Conservation (phyloP, 2,113 vertebrate species). For the Seriola rivoliana region DNA sequence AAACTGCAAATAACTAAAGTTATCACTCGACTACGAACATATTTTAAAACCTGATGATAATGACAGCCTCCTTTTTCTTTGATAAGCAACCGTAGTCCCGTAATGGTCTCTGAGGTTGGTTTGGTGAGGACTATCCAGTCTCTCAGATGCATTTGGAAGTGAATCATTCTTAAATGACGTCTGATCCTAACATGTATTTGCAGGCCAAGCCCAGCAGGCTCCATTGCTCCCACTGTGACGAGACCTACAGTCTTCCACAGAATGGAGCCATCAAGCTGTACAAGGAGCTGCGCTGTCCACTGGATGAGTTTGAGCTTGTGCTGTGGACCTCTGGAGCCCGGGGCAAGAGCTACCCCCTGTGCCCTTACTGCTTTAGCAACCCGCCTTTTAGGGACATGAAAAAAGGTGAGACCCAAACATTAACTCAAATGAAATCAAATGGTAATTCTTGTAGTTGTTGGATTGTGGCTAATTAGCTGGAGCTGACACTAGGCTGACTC, state of each 20-base stretch:
- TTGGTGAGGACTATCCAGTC: no score
- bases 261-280: constrained; percentile 98
- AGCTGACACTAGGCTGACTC: background rate
- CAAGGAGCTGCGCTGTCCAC: constrained; percentile 95
- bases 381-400: constrained; percentile 98
- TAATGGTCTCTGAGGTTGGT: no score
- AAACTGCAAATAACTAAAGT: no score
- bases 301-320: constrained; percentile 97
- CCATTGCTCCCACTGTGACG: constrained; percentile 98
- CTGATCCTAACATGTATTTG: background rate
- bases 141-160: background rate
- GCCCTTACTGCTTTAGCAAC: constrained; percentile 97
- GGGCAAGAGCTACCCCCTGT: constrained; percentile 96
- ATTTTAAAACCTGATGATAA: no score
- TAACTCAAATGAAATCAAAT: background rate
- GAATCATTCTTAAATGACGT: background rate
- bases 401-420: constrained; percentile 87
- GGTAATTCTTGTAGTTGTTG: background rate
- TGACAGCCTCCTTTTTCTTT: no score
- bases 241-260: constrained; percentile 97
- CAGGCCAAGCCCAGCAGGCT: constrained; percentile 96
- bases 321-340: constrained; percentile 95
- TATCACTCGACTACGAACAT: no score
- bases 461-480: background rate
- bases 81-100: no score